These are phyloP conservation scores for Antennarius striatus DNA, from an alignment of 2,113 vertebrate genomes.

Conservation along the genomic window DNA sequence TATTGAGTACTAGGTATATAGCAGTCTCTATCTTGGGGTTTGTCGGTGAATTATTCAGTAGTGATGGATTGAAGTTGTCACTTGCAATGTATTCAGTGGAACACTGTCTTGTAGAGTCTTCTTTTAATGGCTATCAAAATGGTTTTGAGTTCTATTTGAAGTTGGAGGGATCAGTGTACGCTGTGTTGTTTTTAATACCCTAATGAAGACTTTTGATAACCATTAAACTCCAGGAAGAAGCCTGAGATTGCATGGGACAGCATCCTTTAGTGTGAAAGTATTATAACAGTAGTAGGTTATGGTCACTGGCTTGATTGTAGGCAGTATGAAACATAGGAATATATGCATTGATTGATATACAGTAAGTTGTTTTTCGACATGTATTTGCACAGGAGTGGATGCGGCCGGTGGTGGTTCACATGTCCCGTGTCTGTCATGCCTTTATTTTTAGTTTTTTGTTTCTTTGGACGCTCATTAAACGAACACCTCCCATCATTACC, in stretches of 20 bases:
- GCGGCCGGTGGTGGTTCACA: constrained; percentile 27
- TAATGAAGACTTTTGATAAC: constrained; percentile 76
- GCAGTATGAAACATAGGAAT: constrained; percentile 50
- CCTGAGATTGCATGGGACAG: constrained; percentile 57
- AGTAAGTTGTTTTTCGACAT: constrained; percentile 31
- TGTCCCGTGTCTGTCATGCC: constrained; percentile 24
- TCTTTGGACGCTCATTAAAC: constrained; percentile 38
- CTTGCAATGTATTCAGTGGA: constrained; percentile 71
- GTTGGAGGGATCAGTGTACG: constrained; percentile 54
- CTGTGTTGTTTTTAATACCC: constrained; percentile 27
- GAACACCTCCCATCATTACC: constrained; percentile 57
- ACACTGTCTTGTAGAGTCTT: constrained; percentile 70
- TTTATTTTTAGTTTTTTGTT: not conserved
- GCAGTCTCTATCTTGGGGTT: constrained; percentile 75
- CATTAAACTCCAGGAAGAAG: constrained; percentile 72
- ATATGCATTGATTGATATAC: constrained; percentile 52
- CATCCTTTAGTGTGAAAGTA: constrained; percentile 43
- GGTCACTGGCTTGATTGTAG: constrained; percentile 45
- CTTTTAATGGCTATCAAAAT: constrained; percentile 82
- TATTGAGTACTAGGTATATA: constrained; percentile 79
- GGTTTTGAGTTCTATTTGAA: constrained; percentile 33
- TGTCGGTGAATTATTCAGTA: constrained; percentile 77
- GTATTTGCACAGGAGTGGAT: constrained; percentile 69
- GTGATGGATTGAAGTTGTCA: constrained; percentile 69
- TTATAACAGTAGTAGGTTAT: constrained; percentile 38